Conservation (phyloP, 2,113 vertebrate species). For the Dryoscopus gambensis region DNA sequence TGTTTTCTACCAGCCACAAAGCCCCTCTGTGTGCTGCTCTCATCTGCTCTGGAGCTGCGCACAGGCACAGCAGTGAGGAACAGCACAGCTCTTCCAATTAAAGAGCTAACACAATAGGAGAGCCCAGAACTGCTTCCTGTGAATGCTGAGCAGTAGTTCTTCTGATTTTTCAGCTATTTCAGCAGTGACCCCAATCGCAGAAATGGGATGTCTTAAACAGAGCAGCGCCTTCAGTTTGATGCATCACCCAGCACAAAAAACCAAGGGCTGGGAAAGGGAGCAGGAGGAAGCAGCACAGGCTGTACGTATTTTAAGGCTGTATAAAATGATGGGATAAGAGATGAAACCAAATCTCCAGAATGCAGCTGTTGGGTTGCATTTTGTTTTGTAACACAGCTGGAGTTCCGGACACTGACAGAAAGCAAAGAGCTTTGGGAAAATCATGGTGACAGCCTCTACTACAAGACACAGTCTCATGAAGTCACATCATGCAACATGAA, state of each 20-base stretch:
- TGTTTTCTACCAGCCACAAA: background rate
- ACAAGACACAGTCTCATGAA: background rate
- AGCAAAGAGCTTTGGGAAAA: background rate
- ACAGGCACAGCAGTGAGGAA: background rate
- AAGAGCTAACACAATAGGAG: background rate
- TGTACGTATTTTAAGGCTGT: background rate
- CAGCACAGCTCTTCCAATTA: background rate
- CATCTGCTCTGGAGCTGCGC: background rate
- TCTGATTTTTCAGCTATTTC: background rate
- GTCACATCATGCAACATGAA: accelerated
- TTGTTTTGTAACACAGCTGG: background rate
- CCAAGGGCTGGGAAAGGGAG: background rate
- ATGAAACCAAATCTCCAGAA: background rate
- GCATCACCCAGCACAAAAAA: background rate
- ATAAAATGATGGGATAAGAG: background rate
- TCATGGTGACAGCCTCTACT: accelerated
- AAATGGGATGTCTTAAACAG: background rate
- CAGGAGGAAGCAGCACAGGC: background rate
- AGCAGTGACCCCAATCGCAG: background rate
- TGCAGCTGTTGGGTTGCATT: background rate
- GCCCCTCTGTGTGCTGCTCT: background rate
- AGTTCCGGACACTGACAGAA: background rate
- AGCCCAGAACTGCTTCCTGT: background rate
- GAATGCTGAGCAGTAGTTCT: background rate
- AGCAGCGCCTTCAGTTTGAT: background rate